phyloP scores from a whole-genome alignment of 2,113 vertebrate genomes.

The Charadrius vociferus region DNA sequence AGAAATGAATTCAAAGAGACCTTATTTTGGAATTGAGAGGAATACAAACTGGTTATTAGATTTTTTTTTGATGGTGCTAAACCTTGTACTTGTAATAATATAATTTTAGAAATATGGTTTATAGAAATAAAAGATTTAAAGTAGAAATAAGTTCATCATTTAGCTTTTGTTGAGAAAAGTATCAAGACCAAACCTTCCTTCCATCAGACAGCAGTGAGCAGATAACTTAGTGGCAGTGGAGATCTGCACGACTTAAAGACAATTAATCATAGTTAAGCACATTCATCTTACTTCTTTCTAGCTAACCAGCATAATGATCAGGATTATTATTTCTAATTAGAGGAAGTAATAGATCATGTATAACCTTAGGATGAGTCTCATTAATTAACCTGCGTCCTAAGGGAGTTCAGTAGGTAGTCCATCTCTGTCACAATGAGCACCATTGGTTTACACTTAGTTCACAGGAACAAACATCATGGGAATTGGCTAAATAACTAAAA shows the following conservation, averaged over 20 bases:
- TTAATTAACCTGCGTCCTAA: slow-evolving; percentile 94
- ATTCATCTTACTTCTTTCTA: slow-evolving; percentile 94
- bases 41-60: not conserved
- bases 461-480: slow-evolving; percentile 70
- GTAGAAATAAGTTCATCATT: slow-evolving; percentile 11
- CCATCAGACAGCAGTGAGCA: slow-evolving; percentile 69
- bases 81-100: not conserved
- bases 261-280: slow-evolving; percentile 91
- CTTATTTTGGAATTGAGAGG: not conserved
- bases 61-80: not conserved
- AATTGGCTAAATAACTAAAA: slow-evolving; percentile 73
- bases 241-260: slow-evolving; percentile 76
- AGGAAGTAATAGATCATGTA: slow-evolving; percentile 99
- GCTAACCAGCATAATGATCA: slow-evolving; percentile 99
- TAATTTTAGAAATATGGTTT: too few relatives aligned
- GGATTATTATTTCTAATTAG: slow-evolving; percentile 99
- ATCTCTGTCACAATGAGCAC: slow-evolving; percentile 89
- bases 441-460: slow-evolving; percentile 77
- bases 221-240: slow-evolving; percentile 75
- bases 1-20: not conserved
- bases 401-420: slow-evolving; percentile 88
- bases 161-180: slow-evolving; percentile 30
- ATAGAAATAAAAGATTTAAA: not conserved
- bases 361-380: slow-evolving; percentile 92
- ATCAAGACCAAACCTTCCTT: slow-evolving; percentile 57